Percentiles rank a stretch among this genome's conserved stretches.
These are phyloP conservation scores for Mnemiopsis leidyi DNA, from an alignment of 37 sponge, comb jelly and placozoan genomes.

Conservation along the genomic window DNA sequence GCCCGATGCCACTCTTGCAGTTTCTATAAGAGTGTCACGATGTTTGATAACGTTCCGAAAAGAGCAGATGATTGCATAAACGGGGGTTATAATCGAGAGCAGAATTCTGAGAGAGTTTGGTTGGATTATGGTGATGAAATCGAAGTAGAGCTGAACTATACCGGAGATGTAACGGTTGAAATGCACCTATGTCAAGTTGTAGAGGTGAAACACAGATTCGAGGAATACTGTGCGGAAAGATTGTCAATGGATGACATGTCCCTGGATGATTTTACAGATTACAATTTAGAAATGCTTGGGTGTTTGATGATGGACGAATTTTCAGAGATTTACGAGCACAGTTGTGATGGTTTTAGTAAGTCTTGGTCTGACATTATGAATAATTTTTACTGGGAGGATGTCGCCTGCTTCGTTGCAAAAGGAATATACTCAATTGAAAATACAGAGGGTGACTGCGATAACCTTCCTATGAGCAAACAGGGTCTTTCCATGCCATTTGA, in stretches of 20 bases:
- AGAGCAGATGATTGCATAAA: neutral
- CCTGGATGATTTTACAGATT: neutral
- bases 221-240: neutral
- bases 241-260: neutral
- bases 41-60: neutral
- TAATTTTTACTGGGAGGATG: neutral
- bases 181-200: neutral
- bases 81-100: neutral
- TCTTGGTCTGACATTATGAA: neutral
- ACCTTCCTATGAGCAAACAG: neutral
- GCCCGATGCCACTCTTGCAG: neutral
- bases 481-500: neutral
- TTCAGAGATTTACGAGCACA: neutral
- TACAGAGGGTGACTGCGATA: neutral
- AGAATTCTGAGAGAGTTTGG: neutral
- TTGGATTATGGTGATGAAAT: neutral
- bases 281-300: neutral
- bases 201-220: neutral
- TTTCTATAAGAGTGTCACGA: neutral
- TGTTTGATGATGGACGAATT: neutral
- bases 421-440: neutral
- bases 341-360: neutral
- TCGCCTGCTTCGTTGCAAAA: neutral
- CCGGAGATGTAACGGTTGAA: neutral
- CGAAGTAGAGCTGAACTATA: neutral